Evolutionary conservation across 92 coral and sea anemone species (phyloP).

Genomic region (Phenganax subtilis): DNA sequence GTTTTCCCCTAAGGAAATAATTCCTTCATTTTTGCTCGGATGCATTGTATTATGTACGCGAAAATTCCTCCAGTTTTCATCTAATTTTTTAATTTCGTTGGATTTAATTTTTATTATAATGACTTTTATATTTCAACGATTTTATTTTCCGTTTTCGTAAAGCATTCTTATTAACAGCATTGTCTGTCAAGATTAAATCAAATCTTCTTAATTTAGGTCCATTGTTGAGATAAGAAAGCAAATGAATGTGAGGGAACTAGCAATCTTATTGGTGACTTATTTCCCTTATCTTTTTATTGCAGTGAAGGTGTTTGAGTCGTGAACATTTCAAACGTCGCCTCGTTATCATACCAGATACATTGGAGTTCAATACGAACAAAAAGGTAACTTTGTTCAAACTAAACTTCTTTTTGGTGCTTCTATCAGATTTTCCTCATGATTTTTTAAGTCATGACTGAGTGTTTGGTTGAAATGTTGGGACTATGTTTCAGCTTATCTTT

Average conservation of each 20-base stretch:
- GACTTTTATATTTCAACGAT: conserved; percentile 22
- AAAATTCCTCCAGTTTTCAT: background rate
- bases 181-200: conserved; percentile 26
- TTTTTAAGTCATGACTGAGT: background rate
- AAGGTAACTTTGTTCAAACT: background rate
- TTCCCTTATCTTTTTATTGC: conserved; percentile 16
- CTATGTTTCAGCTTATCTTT: no score
- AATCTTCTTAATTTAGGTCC: conserved; percentile 23
- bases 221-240: conserved; percentile 17
- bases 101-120: background rate
- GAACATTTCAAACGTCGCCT: background rate
- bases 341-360: background rate
- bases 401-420: background rate
- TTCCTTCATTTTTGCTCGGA: no score
- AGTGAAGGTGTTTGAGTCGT: background rate
- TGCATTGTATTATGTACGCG: no score
- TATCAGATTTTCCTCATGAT: background rate
- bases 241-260: background rate
- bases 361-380: background rate
- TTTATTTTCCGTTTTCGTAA: background rate
- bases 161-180: conserved; percentile 2
- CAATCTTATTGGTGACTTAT: background rate
- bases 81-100: conserved; percentile 3
- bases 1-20: no score
- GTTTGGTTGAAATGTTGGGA: no score